Evolutionary conservation across 2,888 invertebrate genomes (phyloP), one percentile per base, ranked within the genome.

Genomic region (Drosophila neotestacea): DNA sequence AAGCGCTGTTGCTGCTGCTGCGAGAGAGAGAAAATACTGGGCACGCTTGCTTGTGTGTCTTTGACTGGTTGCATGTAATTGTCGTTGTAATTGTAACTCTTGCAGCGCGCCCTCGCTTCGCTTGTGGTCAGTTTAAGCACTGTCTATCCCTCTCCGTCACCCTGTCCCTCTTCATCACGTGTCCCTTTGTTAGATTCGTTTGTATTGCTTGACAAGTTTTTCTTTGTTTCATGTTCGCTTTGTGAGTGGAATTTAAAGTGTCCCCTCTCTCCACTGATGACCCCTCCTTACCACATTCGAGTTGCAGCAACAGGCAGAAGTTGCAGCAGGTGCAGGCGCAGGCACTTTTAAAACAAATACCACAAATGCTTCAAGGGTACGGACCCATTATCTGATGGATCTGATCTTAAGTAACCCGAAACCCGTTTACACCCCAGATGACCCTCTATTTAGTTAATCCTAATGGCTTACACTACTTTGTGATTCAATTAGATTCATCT

Each of bases 241-340:
- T 75, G 81, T 78, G 84, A 79, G 66, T 73, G 77, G 84, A 81
- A 84, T 84, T 77, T 81, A 74, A 84, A 84, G 79, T 77, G 73
- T 28, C 32, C 34, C 47, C 48, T 44, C 50, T 10, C 13, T 4
- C 42, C 50, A 54, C 13, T 36, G 3, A 47, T 41, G 22, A 10
- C n/a, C 16, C 38, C 11, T 16, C 5, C 5, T n/a, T 62, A 2
- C 63, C 30, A n/a, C 16, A n/a, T 11, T 9, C 4, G 16, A 41
- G 27, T 10, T 59, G 50, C 61, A 63, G 71, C 63, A 60, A 42
- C 67, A 64, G 50, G 51, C 66, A 39, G 16, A 30, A 62, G 62
- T 58, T 16, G 71, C 60, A 64, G 48, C 60, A 82, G 65, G 62
- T 69, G 73, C 81, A 77, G 65, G 75, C 63, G 74, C 80, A 78